Base-by-base conservation (phyloP, 2,113 vertebrate genomes). In the Anolis carolinensis region DNA sequence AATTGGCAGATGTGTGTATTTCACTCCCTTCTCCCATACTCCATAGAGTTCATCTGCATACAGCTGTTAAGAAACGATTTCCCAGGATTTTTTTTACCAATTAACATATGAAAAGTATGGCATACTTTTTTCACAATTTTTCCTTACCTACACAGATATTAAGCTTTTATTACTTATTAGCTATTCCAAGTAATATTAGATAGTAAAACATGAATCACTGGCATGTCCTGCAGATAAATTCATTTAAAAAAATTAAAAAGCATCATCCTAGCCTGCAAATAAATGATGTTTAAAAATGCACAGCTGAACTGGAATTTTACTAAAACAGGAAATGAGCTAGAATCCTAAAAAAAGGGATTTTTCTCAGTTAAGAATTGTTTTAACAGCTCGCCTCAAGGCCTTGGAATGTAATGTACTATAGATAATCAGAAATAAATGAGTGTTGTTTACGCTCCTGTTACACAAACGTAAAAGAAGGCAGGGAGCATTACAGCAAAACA, bases 401-500 rank as follows among this genome's bases (percentile, higher is more conserved):
- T 52, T 68, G n/a, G 32, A 67, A 86, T 73, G 87, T 63, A 21
- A n/a, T 67, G 30, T 36, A 30, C 71, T 86, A 90, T 68, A 74
- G 34, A 55, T 76, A 44, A 81, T 34, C 30, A 50, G 87, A 62
- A 89, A 77, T 84, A 67, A 85, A 55, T 16, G 7, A 63, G 44
- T 88, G 10, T 80, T 39, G 50, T 34, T 20, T 84, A 67, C 50
- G 88, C 88, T 88, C 62, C 25, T 73, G 39, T 36, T 39, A 84
- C 70, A 78, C 72, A 91, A 48, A 8, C 81, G 2, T 71, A 55
- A 79, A 91, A 62, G 86, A 86, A 82, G 92, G 30, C 85, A n/a
- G 13, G 59, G 90, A 65, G 32, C 36, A 44, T 9, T 74, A 91
- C 20, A 44, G 32, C 59, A 70, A 39, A 44, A 68, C n/a, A 70